Percentiles rank a stretch among this genome's conserved stretches.
Evolutionary conservation across 2,797 vertebrate species (phyloP).

Genomic region (Myotis myotis): DNA sequence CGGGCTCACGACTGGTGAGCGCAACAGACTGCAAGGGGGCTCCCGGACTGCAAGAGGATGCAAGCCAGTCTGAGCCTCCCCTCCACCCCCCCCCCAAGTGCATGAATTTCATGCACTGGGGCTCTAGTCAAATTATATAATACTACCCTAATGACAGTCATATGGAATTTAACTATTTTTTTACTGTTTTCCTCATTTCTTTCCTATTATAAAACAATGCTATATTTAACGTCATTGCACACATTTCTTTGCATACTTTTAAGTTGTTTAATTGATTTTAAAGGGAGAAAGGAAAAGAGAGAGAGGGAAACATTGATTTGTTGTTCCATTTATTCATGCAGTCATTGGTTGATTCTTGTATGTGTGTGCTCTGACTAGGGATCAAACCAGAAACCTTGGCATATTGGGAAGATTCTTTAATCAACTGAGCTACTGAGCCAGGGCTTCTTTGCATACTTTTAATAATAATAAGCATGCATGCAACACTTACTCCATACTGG

Average conservation of each 20-base stretch:
- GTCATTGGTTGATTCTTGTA: not conserved
- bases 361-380: no score
- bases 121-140: not conserved
- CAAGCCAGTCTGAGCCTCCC: not conserved
- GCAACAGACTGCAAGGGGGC: no score
- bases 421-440: not conserved
- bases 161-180: not conserved
- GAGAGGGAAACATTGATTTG: not conserved
- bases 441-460: not conserved
- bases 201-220: not conserved
- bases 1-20: no score
- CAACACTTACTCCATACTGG: not conserved
- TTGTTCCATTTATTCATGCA: not conserved
- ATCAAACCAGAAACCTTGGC: not conserved
- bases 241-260: not conserved
- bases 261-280: not conserved
- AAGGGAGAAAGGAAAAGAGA: not conserved
- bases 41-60: no score
- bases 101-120: no score
- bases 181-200: not conserved
- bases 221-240: not conserved
- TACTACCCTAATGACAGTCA: not conserved
- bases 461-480: not conserved
- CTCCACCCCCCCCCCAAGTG: no score
- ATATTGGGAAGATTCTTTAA: no score